phyloP scores from a whole-genome alignment of 2,797 vertebrate genomes.

The Chanos chanos region DNA sequence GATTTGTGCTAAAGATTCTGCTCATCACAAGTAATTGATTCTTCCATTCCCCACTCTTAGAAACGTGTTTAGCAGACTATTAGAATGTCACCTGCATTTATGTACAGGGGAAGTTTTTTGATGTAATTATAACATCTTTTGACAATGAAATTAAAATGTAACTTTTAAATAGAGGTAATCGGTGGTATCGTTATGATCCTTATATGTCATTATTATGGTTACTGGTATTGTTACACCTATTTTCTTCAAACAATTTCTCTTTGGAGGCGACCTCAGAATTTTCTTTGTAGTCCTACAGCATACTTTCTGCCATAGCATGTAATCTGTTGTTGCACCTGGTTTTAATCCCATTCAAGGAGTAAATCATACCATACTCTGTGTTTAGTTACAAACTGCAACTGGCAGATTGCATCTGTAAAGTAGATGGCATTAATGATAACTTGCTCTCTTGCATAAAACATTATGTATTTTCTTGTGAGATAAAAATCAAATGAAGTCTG shows the following conservation, averaged over 20 bases:
- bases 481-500: not conserved
- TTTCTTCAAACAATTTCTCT: no score
- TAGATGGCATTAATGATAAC: constrained; percentile 30
- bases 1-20: constrained; percentile 53
- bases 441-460: no score
- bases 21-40: constrained; percentile 52
- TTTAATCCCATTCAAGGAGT: constrained; percentile 72
- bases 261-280: no score
- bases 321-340: constrained; percentile 68
- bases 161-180: no score
- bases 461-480: no score
- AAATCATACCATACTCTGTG: constrained; percentile 64
- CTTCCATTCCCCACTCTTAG: constrained; percentile 41
- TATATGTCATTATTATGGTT: no score
- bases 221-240: no score
- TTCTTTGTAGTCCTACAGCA: constrained; percentile 39
- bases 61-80: constrained; percentile 35
- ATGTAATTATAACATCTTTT: no score
- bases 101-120: not conserved
- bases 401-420: constrained; percentile 42
- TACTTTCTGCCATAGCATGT: constrained; percentile 64
- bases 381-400: constrained; percentile 51
- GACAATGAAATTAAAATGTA: no score
- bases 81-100: constrained; percentile 35
- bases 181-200: no score